These are phyloP conservation scores for Xenus cinereus DNA, from an alignment of 2,113 vertebrate species.

Conservation along the genomic window DNA sequence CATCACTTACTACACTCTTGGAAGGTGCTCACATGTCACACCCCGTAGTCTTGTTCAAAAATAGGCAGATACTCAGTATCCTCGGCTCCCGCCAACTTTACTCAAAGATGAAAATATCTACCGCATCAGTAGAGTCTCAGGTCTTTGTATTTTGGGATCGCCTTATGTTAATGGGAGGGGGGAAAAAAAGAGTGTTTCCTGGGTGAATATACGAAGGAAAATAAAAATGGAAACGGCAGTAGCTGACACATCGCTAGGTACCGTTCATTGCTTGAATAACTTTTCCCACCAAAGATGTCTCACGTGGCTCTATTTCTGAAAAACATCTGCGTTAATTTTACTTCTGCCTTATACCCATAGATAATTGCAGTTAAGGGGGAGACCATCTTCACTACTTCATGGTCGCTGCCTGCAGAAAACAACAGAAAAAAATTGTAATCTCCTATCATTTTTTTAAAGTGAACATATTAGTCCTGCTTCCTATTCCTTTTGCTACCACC, in stretches of 20 bases:
- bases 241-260: not conserved
- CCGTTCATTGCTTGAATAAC: not conserved
- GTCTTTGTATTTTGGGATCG: not conserved
- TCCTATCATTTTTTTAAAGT: not conserved
- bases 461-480: not conserved
- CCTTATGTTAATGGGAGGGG: not conserved
- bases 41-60: not conserved
- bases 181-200: not conserved
- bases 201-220: not conserved
- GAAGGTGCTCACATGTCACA: not conserved
- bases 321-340: not conserved
- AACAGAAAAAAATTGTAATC: accelerated
- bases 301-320: not conserved
- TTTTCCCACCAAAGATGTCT: not conserved
- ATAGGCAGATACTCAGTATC: not conserved
- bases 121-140: not conserved
- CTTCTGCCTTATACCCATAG: not conserved
- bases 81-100: not conserved
- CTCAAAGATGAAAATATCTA: not conserved
- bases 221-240: not conserved
- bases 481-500: not conserved
- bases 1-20: not conserved
- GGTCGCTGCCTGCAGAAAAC: not conserved
- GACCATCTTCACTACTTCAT: not conserved
- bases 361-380: not conserved